These are phyloP conservation scores for Onthophagus sagittarius DNA, from an alignment of 2,888 invertebrate genomes.

Conservation along the genomic window DNA sequence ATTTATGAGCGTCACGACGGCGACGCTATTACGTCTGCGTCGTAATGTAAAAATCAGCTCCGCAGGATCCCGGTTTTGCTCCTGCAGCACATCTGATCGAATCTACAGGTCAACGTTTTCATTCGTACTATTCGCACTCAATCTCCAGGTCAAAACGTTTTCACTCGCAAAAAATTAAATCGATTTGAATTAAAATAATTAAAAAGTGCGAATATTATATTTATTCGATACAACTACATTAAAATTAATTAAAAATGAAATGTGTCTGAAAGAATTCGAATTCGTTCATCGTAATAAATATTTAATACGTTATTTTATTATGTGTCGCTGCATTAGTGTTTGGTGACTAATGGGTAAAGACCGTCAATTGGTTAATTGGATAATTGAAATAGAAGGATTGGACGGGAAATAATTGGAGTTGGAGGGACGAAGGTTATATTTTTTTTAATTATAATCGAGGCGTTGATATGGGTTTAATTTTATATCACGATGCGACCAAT, in stretches of 20 bases:
- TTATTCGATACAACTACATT: too few relatives aligned
- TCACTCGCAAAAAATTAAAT: background rate
- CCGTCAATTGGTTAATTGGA: background rate
- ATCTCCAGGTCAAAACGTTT: background rate
- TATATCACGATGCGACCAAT: slow-evolving; percentile 37
- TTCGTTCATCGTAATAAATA: too few relatives aligned
- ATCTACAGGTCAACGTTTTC: background rate
- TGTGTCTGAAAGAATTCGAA: too few relatives aligned
- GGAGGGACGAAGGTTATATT: background rate
- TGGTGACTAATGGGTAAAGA: slow-evolving; percentile 5
- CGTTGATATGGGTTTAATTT: background rate
- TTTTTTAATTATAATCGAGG: background rate
- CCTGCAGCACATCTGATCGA: background rate
- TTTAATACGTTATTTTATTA: background rate
- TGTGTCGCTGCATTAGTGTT: background rate
- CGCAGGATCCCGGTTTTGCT: background rate
- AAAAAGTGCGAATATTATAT: too few relatives aligned
- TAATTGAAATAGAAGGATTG: background rate
- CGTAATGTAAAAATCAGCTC: background rate
- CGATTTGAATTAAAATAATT: too few relatives aligned
- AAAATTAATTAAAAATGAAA: too few relatives aligned
- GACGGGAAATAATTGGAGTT: background rate
- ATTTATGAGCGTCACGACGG: background rate
- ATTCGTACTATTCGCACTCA: background rate
- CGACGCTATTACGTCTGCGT: background rate